phyloP scores from a whole-genome alignment of 2,113 vertebrate species.

The Zapus hudsonius region DNA sequence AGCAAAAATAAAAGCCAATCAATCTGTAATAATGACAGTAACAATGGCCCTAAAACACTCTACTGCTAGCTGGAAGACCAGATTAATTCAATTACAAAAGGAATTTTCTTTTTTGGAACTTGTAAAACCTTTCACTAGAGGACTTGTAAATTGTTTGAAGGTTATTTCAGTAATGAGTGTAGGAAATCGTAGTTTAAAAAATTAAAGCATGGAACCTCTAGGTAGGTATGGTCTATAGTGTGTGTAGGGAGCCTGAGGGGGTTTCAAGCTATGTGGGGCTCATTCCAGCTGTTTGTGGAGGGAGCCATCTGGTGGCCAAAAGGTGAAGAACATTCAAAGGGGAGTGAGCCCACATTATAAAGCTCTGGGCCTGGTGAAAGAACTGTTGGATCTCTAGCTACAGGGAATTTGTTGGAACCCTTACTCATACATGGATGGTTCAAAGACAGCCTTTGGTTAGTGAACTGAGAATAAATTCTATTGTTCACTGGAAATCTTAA shows the following conservation, averaged over 20 bases:
- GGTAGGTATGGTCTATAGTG: neutral
- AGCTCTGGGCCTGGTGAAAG: neutral
- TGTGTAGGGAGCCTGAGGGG: neutral
- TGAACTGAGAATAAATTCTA: slow-evolving; percentile 12
- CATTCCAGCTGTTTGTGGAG: neutral
- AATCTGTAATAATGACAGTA: neutral
- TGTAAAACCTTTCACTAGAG: slow-evolving; percentile 43
- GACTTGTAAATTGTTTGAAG: neutral
- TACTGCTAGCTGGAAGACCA: neutral
- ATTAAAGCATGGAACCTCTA: slow-evolving; percentile 18
- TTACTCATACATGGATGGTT: neutral
- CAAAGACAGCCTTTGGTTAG: neutral
- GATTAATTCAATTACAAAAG: neutral
- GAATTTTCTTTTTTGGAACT: neutral
- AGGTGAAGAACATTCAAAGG: neutral
- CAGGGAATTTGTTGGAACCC: neutral
- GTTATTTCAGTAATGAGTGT: neutral
- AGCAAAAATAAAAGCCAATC: neutral
- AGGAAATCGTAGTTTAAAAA: neutral
- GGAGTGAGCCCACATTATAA: rapidly evolving
- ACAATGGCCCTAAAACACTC: neutral
- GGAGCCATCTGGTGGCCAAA: slow-evolving; percentile 68
- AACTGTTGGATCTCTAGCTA: neutral
- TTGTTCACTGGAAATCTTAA: neutral
- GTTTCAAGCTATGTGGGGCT: no score